Percentiles rank a stretch among this genome's conserved stretches.
These are phyloP conservation scores for Conus canariensis DNA, from an alignment of 2,888 invertebrate species.

Conservation along the genomic window DNA sequence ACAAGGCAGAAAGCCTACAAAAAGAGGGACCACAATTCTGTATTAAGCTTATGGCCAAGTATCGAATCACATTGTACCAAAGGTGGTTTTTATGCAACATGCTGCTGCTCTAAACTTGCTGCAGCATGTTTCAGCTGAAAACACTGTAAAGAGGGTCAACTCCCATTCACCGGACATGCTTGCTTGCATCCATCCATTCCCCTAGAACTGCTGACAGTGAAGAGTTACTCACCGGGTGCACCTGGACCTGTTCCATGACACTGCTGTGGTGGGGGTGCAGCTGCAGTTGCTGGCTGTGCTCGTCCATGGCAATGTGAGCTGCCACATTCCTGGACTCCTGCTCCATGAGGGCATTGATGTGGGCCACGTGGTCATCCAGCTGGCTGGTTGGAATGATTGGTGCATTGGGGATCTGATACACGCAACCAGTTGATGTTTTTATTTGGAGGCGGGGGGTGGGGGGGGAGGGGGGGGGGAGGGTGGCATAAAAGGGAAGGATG, in stretches of 20 bases:
- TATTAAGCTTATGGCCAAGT: too few relatives aligned
- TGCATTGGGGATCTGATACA: conserved; percentile 82
- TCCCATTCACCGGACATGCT: too few relatives aligned
- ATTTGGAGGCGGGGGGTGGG: not conserved
- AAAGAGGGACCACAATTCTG: too few relatives aligned
- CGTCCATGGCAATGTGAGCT: conserved; percentile 41
- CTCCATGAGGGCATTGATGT: conserved; percentile 60
- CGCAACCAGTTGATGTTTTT: not conserved
- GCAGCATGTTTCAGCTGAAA: too few relatives aligned
- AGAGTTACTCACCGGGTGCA: conserved; percentile 65
- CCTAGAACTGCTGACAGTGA: not conserved
- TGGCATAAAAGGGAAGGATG: too few relatives aligned
- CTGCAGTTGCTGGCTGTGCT: conserved; percentile 47
- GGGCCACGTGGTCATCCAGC: conserved; percentile 90
- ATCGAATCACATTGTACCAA: too few relatives aligned
- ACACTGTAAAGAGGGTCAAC: too few relatives aligned
- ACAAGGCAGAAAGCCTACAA: too few relatives aligned
- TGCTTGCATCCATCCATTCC: not conserved
- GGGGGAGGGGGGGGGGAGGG: too few relatives aligned
- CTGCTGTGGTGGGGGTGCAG: conserved; percentile 44
- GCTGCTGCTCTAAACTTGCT: too few relatives aligned
- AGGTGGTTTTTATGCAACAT: too few relatives aligned
- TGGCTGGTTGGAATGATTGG: conserved; percentile 94
- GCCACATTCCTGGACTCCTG: conserved; percentile 49
- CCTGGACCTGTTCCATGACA: conserved; percentile 62